These are phyloP conservation scores for Forbesichthys agassizii DNA, from an alignment of 2,113 vertebrate species.

Conservation along the genomic window DNA sequence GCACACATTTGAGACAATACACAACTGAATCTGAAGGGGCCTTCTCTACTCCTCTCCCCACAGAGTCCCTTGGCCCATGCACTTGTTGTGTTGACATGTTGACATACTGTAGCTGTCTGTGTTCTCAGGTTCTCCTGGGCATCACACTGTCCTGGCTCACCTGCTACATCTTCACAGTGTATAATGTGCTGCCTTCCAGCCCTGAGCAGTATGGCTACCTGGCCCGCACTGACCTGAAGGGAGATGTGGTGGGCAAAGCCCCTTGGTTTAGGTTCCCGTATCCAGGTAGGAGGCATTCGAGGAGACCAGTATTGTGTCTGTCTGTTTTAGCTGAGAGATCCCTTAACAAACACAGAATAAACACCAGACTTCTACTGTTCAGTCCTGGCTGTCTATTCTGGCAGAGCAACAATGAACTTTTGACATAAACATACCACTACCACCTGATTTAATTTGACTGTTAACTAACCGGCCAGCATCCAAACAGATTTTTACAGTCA, in stretches of 20 bases:
- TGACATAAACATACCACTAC: too few relatives aligned
- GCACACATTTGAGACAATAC: background rate
- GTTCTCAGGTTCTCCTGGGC: constrained; percentile 86
- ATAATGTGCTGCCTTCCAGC: constrained; percentile 76
- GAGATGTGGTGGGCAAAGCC: constrained; percentile 78
- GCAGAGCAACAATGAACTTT: too few relatives aligned
- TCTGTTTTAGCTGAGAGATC: background rate
- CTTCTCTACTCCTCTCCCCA: too few relatives aligned
- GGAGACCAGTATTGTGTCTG: background rate
- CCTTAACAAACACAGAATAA: too few relatives aligned
- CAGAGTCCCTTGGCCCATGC: too few relatives aligned
- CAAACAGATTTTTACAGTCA: too few relatives aligned
- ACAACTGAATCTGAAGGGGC: too few relatives aligned
- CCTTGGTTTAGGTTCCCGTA: constrained; percentile 94
- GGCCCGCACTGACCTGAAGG: constrained; percentile 88
- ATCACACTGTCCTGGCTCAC: constrained; percentile 90
- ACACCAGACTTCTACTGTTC: too few relatives aligned
- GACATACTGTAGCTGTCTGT: background rate
- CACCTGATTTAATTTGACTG: too few relatives aligned
- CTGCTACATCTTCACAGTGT: constrained; percentile 84
- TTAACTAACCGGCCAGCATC: too few relatives aligned
- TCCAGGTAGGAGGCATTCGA: constrained; percentile 79
- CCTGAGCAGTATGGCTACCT: constrained; percentile 81
- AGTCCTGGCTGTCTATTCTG: too few relatives aligned
- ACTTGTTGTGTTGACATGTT: too few relatives aligned